A percentile compares a stretch with the other conserved stretches of the same genome.
phyloP scores from a whole-genome alignment of 2,888 invertebrate genomes.

The Drosophila glabriapex region DNA sequence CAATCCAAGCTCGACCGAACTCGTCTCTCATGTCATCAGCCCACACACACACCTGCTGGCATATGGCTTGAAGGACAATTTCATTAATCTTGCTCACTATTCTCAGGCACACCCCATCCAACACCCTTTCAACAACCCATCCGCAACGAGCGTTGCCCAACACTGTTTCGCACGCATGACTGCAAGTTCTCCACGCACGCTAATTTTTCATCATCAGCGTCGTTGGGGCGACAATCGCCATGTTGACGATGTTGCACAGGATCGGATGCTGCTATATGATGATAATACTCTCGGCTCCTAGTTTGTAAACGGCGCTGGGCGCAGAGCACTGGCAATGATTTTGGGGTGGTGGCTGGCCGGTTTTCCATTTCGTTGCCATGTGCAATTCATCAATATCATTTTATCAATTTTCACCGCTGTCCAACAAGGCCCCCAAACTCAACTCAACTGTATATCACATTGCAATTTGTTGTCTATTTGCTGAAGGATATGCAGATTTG shows the following conservation, averaged over 20 bases:
- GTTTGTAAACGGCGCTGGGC: conserved; percentile 1
- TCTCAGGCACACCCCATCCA: conserved; percentile 21
- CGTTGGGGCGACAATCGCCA: conserved; percentile 59
- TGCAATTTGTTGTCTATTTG: conserved; percentile 81
- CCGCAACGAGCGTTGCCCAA: conserved; percentile 9
- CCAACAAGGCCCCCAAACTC: conserved; percentile 57
- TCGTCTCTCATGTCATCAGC: conserved; percentile 14
- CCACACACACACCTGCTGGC: conserved; percentile 40
- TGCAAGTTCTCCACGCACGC: conserved; percentile 53
- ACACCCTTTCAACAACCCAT: background rate
- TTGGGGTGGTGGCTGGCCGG: conserved; percentile 5
- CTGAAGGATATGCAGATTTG: conserved; percentile 80
- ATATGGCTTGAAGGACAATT: conserved; percentile 39
- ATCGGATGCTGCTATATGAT: conserved; percentile 41
- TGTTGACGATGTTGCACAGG: conserved; percentile 64
- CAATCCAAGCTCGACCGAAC: background rate
- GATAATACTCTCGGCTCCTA: conserved; percentile 27
- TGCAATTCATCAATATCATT: conserved; percentile 84
- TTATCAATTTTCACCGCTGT: conserved; percentile 83
- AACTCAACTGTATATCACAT: conserved; percentile 76
- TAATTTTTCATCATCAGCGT: conserved; percentile 79
- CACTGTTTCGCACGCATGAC: conserved; percentile 58
- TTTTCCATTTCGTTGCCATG: conserved; percentile 67
- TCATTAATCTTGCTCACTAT: conserved; percentile 76
- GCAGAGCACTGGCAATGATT: background rate